phyloP scores from a whole-genome alignment of 2,888 invertebrate species.

The Archaeoteleia sp. region DNA sequence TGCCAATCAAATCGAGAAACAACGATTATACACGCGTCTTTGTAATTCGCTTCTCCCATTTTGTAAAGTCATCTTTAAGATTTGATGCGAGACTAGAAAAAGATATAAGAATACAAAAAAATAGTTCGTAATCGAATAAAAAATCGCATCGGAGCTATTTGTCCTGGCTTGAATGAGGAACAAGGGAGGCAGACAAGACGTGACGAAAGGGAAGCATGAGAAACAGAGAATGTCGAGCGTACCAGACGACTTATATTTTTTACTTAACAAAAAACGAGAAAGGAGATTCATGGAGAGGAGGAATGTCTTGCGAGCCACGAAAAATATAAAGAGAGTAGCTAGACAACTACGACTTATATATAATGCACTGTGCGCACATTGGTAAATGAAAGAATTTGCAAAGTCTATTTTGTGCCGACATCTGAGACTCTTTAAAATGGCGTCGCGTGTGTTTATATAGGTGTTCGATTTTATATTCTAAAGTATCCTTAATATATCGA shows the following conservation, averaged over 20 bases:
- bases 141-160: conserved; percentile 23
- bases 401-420: conserved; percentile 58
- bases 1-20: no score
- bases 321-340: conserved; percentile 10
- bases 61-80: no score
- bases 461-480: conserved; percentile 66
- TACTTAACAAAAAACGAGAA: conserved; percentile 24
- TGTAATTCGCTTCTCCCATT: no score
- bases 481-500: conserved; percentile 49
- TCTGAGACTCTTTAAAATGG: conserved; percentile 20
- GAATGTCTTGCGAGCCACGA: conserved; percentile 17
- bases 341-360: conserved; percentile 47
- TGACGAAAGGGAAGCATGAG: conserved; percentile 2
- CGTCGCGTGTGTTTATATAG: conserved; percentile 35
- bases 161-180: conserved; percentile 26
- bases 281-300: conserved; percentile 5
- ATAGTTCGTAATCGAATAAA: conserved; percentile 12
- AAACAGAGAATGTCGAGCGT: conserved; percentile 14
- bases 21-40: no score
- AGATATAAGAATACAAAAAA: conserved; percentile 24
- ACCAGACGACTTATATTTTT: conserved; percentile 45
- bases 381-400: conserved; percentile 30
- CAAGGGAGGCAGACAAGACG: conserved; percentile 6
- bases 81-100: background rate
- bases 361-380: conserved; percentile 36